Base-by-base conservation (phyloP, 2,888 invertebrate species). In the Diarsia dahlii region DNA sequence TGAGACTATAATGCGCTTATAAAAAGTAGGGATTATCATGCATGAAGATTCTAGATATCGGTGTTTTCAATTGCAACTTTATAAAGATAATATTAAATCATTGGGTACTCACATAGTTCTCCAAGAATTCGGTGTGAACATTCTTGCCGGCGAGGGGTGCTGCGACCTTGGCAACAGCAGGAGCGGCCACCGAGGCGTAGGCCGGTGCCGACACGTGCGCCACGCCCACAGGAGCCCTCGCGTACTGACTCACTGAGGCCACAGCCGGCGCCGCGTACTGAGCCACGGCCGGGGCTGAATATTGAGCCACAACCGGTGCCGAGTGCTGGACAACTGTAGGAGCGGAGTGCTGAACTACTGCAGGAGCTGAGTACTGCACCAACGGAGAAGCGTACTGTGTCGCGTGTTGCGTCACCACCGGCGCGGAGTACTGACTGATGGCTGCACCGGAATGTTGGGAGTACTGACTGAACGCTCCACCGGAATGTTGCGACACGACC, bases 31-130 rank as follows among this genome's bases (percentile, higher is more conserved):
- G 34, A 60, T 18, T 34, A 34, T 60, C 28, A 34, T 60, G 4
- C 28, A 18, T 60, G 4, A 60, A 60, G 34, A 18, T 60, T 60
- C 34, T 18, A 18, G 4, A 18, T 60, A 10, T 34, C 28, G 34
- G 20, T 28, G n/a, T 48, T 28, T 58, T 20, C 28, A 45, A 63
- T 23, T n/a, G 3, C 15, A 63, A 63, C n/a, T n/a, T 23, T 63
- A 6, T 15, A n/a, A 63, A 45, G 13, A 15, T 20, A 20, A 39
- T 13, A 45, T 45, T 2, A n/a, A n/a, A 45, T 45, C 13, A 63
- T n/a, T 63, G n/a, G 63, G n/a, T 78, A 97, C 97, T 97, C 91
- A 97, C 97, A 90, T 97, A 97, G 89, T 97, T 97, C 90, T 97
- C 97, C 87, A 97, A 90, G 90, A 97, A 97, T 76, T 97, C 97